phyloP scores from a whole-genome alignment of 2,888 invertebrate species.

The Heliconius ethilla region DNA sequence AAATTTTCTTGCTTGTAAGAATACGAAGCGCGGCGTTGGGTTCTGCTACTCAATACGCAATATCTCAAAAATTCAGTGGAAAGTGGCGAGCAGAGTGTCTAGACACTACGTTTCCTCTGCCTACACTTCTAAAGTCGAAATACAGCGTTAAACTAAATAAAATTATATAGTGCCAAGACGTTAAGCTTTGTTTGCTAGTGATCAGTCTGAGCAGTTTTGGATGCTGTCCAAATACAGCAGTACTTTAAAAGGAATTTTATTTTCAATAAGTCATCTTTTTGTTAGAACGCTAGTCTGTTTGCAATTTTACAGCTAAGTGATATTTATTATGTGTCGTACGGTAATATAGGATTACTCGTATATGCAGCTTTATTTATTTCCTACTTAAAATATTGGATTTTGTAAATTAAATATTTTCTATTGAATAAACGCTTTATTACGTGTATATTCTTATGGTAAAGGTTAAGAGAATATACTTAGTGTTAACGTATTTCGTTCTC shows the following conservation, averaged over 20 bases:
- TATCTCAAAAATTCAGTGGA: too few species aligned
- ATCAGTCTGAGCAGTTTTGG: slow-evolving; percentile 42
- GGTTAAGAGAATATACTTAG: neutral
- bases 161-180: slow-evolving; percentile 23
- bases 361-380: neutral
- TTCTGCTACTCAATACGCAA: too few species aligned
- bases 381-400: neutral
- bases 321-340: slow-evolving; percentile 33
- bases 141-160: neutral
- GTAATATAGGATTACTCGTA: neutral
- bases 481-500: neutral
- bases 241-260: slow-evolving; percentile 42
- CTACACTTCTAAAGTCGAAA: too few species aligned
- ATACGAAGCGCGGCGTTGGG: too few species aligned
- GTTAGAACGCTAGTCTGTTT: slow-evolving; percentile 29
- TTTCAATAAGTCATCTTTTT: slow-evolving; percentile 38
- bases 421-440: too few species aligned
- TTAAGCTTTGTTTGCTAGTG: slow-evolving; percentile 37
- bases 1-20: neutral
- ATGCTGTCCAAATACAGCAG: slow-evolving; percentile 42
- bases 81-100: too few species aligned
- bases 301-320: slow-evolving; percentile 41
- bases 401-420: neutral
- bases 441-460: neutral
- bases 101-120: too few species aligned